Evolutionary conservation across 2,797 vertebrate species (phyloP).

Genomic region (Ptychobarbus kaznakovi): DNA sequence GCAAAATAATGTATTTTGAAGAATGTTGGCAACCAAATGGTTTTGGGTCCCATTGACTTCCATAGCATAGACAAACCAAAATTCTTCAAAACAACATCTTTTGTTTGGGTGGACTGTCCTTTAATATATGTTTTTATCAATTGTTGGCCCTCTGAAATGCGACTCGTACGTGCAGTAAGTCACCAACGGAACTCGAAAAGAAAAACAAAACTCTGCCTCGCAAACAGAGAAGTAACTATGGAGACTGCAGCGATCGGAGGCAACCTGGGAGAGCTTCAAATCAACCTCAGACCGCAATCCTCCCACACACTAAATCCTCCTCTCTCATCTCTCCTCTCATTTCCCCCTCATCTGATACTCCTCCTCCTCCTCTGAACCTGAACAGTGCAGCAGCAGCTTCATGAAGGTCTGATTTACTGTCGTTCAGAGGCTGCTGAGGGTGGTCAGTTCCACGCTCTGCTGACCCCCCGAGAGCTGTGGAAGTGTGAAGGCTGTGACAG

Average conservation of each 20-base stretch:
- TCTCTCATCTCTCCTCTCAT: slow-evolving; percentile 43
- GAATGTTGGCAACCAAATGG: neutral
- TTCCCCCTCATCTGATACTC: slow-evolving; percentile 24
- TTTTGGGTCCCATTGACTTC: neutral
- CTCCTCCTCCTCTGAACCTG: slow-evolving; percentile 26
- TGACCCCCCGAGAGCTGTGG: slow-evolving; percentile 44
- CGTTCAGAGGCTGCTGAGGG: slow-evolving; percentile 28
- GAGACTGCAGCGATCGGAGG: slow-evolving; percentile 35
- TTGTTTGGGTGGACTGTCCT: neutral
- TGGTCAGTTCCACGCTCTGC: slow-evolving; percentile 34
- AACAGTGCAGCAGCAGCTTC: slow-evolving; percentile 18
- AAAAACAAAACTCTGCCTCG: slow-evolving; percentile 40
- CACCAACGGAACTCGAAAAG: slow-evolving; percentile 16
- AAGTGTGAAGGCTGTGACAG: slow-evolving; percentile 42
- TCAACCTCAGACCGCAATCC: slow-evolving; percentile 42
- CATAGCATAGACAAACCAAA: neutral
- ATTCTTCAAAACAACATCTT: neutral
- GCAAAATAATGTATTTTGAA: neutral
- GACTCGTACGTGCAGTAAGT: slow-evolving; percentile 47
- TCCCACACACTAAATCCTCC: slow-evolving; percentile 49
- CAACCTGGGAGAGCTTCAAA: slow-evolving; percentile 24
- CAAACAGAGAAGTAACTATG: slow-evolving; percentile 31
- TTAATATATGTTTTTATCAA: neutral
- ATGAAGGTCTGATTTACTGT: slow-evolving; percentile 27
- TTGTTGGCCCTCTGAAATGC: neutral